Percentiles rank a stretch among this genome's conserved stretches.
Conservation (phyloP, 2,113 vertebrate genomes). For the Nestor notabilis region DNA sequence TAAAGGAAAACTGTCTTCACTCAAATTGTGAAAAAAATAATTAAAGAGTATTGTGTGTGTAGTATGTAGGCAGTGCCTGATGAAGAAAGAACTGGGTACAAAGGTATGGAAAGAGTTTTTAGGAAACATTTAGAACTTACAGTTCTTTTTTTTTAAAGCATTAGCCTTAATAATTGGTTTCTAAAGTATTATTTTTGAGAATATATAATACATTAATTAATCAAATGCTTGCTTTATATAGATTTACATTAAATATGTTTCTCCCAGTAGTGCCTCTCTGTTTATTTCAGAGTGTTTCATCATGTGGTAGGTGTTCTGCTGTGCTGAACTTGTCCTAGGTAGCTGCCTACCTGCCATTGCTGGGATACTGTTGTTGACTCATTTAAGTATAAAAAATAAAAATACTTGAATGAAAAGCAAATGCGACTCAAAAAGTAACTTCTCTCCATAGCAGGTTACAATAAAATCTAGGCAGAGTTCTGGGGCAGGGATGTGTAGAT, state of each 20-base stretch:
- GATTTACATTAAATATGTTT: neutral
- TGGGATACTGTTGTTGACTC: neutral
- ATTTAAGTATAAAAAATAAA: neutral
- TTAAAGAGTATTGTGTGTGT: neutral
- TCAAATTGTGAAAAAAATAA: neutral
- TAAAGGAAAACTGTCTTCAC: neutral
- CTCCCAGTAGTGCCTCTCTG: neutral
- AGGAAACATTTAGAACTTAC: neutral
- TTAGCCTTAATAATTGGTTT: neutral
- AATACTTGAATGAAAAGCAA: neutral
- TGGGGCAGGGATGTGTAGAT: neutral
- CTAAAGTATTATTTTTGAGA: neutral
- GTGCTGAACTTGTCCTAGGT: neutral
- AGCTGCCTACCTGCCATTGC: neutral
- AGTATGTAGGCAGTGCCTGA: neutral
- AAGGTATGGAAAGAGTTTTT: neutral
- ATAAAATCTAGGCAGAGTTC: neutral
- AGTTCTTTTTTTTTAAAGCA: neutral
- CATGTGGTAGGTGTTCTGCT: neutral
- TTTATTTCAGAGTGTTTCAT: neutral
- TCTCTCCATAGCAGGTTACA: neutral
- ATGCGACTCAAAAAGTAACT: neutral
- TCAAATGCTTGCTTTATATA: neutral
- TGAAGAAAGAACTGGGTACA: neutral
- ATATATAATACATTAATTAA: neutral